Base-by-base conservation (phyloP, 2,113 vertebrate species). In the Oreotrochilus melanogaster region DNA sequence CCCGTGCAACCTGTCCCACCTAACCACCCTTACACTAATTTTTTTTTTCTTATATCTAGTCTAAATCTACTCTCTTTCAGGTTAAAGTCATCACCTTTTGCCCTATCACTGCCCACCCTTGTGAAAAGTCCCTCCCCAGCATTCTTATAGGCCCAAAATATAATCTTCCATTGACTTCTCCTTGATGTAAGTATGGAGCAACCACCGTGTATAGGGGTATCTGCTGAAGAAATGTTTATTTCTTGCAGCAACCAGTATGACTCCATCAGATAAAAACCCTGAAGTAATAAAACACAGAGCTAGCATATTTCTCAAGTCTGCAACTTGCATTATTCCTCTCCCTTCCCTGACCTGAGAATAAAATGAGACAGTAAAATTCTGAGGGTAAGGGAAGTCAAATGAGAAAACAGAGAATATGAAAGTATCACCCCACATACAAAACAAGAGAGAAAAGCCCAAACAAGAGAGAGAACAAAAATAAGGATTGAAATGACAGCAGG, bases 221-320 rank as follows among this genome's bases (percentile, higher is more conserved):
- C 83, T 78, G 95, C 96, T 70, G 97, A 95, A 75, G 91, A 93
- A 69, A 98, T 31, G 18, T 78, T 70, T 57, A 97, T 95, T 84
- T 97, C 87, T 91, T 92, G 92, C 62, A 98, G 56, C 72, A 98
- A 83, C 54, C 90, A 96, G 66, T 98, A 98, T 27, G 92, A 97
- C 19, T 78, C 54, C 27, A 78, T 88, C 84, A 98, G 90, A 94
- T 98, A 95, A 95, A 98, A 98, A 33, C 97, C 69, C 96, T 98
- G 61, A 66, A 50, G 82, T 33, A 45, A 42, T 91, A 47, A 62
- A 22, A 66, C 43, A 75, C 28, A 85, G 57, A 92, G 31, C 30
- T 18, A 89, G 13, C 48, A 6, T 50, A 90, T 81, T 80, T 83
- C 53, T 48, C n/a, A 28, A 60, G 43, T 47, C 61, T 91, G 58